phyloP scores from a whole-genome alignment of 2,113 vertebrate species.

The Conger conger region DNA sequence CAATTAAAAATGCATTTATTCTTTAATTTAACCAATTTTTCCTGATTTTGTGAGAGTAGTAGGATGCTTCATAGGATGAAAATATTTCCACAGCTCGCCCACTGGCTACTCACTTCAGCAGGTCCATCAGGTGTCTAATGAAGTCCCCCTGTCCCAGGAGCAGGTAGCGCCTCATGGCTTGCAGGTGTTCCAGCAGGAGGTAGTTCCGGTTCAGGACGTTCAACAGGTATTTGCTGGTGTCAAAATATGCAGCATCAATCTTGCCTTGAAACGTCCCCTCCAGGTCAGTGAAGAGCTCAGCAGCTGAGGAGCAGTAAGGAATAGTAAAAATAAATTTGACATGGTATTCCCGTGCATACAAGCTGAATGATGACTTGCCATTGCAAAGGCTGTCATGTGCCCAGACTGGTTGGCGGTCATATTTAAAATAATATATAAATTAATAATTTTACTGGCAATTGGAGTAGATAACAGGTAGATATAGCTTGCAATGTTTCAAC shows the following conservation, averaged over 20 bases:
- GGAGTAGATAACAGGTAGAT: too few species aligned
- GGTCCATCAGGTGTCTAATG: constrained; percentile 96
- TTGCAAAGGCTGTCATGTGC: too few species aligned
- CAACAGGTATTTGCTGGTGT: constrained; percentile 93
- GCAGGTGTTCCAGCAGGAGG: constrained; percentile 92
- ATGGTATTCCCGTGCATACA: too few species aligned
- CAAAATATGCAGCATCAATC: constrained; percentile 93
- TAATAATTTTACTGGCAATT: too few species aligned
- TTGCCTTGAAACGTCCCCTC: constrained; percentile 94
- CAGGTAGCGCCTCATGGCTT: constrained; percentile 95
- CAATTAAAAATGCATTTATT: too few species aligned
- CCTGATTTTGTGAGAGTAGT: too few species aligned
- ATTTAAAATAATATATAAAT: too few species aligned
- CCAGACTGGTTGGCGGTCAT: too few species aligned
- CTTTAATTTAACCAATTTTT: too few species aligned
- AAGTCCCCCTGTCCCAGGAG: constrained; percentile 97
- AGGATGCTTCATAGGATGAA: too few species aligned
- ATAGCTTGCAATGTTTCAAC: too few species aligned
- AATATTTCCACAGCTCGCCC: neutral
- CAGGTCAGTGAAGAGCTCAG: constrained; percentile 89
- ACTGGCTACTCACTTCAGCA: constrained; percentile 85
- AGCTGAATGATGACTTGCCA: too few species aligned
- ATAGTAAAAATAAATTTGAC: neutral
- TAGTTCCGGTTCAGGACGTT: constrained; percentile 92
- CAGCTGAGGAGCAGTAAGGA: constrained; percentile 63